Percentiles rank a stretch among this genome's conserved stretches.
Evolutionary conservation across 2,113 vertebrate genomes (phyloP).

Genomic region (Vimba vimba): DNA sequence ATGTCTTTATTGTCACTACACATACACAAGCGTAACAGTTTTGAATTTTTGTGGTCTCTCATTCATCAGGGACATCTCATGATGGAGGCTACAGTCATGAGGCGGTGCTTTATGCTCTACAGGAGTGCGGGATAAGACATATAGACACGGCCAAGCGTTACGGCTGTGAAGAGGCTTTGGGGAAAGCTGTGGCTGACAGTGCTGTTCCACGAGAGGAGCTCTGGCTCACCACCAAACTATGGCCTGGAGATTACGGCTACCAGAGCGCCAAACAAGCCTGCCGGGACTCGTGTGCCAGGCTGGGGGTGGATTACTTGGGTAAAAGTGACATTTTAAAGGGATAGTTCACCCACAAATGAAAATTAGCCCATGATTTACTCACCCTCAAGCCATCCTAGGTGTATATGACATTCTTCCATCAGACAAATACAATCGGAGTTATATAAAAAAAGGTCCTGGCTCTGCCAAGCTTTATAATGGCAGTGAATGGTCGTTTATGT

Average conservation of each 20-base stretch:
- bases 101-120: conserved; percentile 75
- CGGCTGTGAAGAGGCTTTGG: conserved; percentile 75
- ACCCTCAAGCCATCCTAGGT: too few species aligned
- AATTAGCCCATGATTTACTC: too few species aligned
- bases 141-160: conserved; percentile 82
- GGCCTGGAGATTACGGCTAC: conserved; percentile 78
- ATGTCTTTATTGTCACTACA: background rate
- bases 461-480: too few species aligned
- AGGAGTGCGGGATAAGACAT: conserved; percentile 75
- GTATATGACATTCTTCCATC: too few species aligned
- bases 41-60: background rate
- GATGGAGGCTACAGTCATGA: conserved; percentile 76
- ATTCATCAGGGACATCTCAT: conserved; percentile 78
- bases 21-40: background rate
- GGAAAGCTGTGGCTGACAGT: conserved; percentile 73
- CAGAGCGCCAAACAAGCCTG: conserved; percentile 73
- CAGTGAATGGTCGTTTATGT: too few species aligned
- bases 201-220: conserved; percentile 70
- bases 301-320: conserved; percentile 80
- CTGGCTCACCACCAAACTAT: conserved; percentile 85
- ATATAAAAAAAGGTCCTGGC: too few species aligned
- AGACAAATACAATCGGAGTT: too few species aligned
- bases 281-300: conserved; percentile 73
- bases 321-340: conserved; percentile 25
- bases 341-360: too few species aligned